Base-by-base conservation (phyloP, 2,113 vertebrate species). In the Grammomys dolichurus region DNA sequence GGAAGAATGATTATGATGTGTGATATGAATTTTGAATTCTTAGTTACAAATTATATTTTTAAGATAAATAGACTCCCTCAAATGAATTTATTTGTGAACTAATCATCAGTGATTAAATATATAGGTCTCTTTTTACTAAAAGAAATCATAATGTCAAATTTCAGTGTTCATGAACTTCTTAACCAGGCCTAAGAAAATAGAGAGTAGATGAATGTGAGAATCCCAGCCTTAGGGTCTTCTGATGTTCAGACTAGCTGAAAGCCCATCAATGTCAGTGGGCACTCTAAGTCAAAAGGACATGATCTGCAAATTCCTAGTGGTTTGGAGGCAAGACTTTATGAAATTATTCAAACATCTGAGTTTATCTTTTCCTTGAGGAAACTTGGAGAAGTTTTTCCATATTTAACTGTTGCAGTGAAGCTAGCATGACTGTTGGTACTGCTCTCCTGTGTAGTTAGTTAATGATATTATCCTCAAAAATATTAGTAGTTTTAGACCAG, bases 1-100 rank as follows among this genome's bases (percentile, higher is more conserved):
- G 97, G 94, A 95, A 87, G 94, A 93, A 92, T 96, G 88, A 96
- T 96, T 94, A 90, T 95, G 91, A 90, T 96, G 80, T 97, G 95
- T 93, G 96, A 95, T 97, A 92, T 11, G 81, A 94, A 97, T 97
- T 92, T 94, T 92, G 76, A 96, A 94, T 92, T 95, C 60, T 89
- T 89, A 51, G 20, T 90, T 95, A 87, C 92, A 93, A 92, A 94
- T 96, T 20, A 63, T 93, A 60, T 48, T 91, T 91, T 80, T n/a
- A 14, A 92, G 82, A 85, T 46, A 93, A 95, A 85, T 93, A 94
- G 82, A 19, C 48, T 96, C 58, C 36, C 54, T 58, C 16, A 75
- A 72, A 94, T 88, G 65, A 75, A 90, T 97, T 96, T 91, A 54
- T 94, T 96, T 60, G 36, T 85, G 90, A 96, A 89, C 78, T 33